Percentiles rank a stretch among this genome's conserved stretches.
These are phyloP conservation scores for Gymnoscopelus braueri DNA, from an alignment of 2,797 vertebrate species.

Conservation along the genomic window DNA sequence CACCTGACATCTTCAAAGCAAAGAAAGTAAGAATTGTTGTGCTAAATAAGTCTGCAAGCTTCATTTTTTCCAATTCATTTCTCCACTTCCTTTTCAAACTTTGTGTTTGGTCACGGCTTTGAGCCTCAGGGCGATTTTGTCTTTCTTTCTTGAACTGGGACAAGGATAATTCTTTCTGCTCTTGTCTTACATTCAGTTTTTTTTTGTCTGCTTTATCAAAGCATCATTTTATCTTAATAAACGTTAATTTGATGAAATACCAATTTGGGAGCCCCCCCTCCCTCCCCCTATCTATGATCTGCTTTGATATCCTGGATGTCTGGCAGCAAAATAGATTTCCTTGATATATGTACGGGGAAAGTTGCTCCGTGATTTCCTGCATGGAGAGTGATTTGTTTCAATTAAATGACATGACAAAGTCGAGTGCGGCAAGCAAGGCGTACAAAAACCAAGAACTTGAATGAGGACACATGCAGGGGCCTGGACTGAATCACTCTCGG, in stretches of 20 bases:
- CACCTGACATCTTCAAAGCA: slow-evolving; percentile 68
- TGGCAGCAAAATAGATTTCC: slow-evolving; percentile 58
- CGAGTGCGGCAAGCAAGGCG: slow-evolving; percentile 24
- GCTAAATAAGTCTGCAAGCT: too few relatives aligned
- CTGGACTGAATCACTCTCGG: slow-evolving; percentile 17
- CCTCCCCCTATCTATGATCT: slow-evolving; percentile 73
- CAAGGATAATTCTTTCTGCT: slow-evolving; percentile 53
- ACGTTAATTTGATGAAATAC: slow-evolving; percentile 81
- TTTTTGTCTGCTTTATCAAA: slow-evolving; percentile 76
- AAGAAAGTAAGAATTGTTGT: slow-evolving; percentile 58
- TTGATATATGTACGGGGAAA: slow-evolving; percentile 33
- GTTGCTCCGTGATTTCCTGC: slow-evolving; percentile 39
- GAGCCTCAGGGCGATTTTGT: slow-evolving; percentile 55
- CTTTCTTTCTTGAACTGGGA: slow-evolving; percentile 54
- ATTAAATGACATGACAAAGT: slow-evolving; percentile 39
- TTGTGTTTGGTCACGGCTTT: slow-evolving; percentile 63
- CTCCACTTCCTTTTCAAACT: slow-evolving; percentile 66
- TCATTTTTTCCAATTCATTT: slow-evolving; percentile 51
- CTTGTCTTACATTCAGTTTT: slow-evolving; percentile 52
- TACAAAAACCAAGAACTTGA: slow-evolving; percentile 5
- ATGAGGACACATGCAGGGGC: slow-evolving; percentile 22
- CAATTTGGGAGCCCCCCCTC: slow-evolving; percentile 53
- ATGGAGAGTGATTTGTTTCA: slow-evolving; percentile 64
- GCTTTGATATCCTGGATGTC: slow-evolving; percentile 70
- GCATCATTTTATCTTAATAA: slow-evolving; percentile 88